These are phyloP conservation scores for Sycophaga agraensis DNA, from an alignment of 1,140 invertebrate species.

Conservation along the genomic window DNA sequence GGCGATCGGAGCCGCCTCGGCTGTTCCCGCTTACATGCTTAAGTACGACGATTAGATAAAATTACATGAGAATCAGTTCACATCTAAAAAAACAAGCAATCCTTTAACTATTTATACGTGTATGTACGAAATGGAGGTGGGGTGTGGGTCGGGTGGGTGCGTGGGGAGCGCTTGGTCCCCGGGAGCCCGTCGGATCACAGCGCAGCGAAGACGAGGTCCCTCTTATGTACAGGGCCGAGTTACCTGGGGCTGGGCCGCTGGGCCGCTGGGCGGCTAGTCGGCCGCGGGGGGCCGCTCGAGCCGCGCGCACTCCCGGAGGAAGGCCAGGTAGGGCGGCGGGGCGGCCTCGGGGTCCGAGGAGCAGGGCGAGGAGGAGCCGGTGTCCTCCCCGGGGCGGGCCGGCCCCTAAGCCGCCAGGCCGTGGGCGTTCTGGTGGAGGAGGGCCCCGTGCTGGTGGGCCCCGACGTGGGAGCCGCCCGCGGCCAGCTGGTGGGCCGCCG, in stretches of 20 bases:
- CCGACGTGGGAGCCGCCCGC: constrained; percentile 35
- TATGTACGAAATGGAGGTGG: not conserved
- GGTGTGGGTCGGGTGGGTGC: not conserved
- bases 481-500: constrained; percentile 5
- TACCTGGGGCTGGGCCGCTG: no score
- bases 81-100: constrained; percentile 25
- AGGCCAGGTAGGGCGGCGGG: constrained; percentile 5
- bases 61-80: constrained; percentile 24
- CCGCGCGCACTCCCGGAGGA: constrained; percentile 19
- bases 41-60: constrained; percentile 30
- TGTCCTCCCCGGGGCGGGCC: not conserved
- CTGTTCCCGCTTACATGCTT: constrained; percentile 8
- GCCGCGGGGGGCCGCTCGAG: constrained; percentile 7
- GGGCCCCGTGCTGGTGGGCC: constrained; percentile 45
- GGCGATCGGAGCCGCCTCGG: not conserved
- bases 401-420: constrained; percentile 48
- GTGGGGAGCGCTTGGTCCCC: not conserved
- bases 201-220: no score
- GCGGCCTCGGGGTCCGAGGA: not conserved
- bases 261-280: not conserved
- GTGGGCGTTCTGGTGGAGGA: constrained; percentile 52
- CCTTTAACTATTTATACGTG: constrained; percentile 14
- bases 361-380: not conserved
- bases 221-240: no score
- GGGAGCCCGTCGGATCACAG: not conserved